phyloP scores from a whole-genome alignment of 2,888 invertebrate genomes.

The Polyommatus icarus region DNA sequence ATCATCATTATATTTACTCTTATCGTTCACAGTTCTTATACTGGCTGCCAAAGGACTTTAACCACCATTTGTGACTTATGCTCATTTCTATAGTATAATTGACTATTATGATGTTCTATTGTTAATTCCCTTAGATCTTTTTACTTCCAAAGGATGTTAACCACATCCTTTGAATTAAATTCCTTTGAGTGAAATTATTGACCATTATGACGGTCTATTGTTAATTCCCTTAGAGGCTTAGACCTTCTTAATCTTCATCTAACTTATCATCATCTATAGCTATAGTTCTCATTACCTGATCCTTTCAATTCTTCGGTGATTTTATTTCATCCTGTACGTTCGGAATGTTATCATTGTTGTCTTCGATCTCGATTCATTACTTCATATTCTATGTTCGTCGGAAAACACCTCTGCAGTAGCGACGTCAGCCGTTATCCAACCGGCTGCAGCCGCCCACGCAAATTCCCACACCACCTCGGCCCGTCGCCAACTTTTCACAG shows the following conservation, averaged over 20 bases:
- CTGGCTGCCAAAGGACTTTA: no score
- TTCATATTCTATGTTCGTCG: slow-evolving; percentile 62
- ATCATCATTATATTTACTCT: background rate
- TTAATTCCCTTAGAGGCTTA: background rate
- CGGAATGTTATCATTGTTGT: slow-evolving; percentile 1
- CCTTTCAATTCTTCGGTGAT: background rate
- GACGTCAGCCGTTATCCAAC: slow-evolving; percentile 74
- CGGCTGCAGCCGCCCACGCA: slow-evolving; percentile 70
- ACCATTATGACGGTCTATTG: background rate
- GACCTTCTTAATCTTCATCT: background rate
- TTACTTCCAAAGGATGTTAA: no score
- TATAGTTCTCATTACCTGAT: background rate
- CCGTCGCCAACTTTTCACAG: slow-evolving; percentile 74
- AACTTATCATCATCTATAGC: background rate
- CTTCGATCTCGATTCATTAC: slow-evolving; percentile 35
- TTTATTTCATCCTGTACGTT: background rate
- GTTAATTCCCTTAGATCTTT: background rate
- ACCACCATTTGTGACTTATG: no score
- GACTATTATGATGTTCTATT: background rate
- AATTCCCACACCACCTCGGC: slow-evolving; percentile 76
- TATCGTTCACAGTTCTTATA: background rate
- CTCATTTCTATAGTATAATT: no score
- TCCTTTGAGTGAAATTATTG: no score
- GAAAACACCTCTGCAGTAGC: slow-evolving; percentile 78
- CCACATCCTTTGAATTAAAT: no score